Evolutionary conservation across 2,888 invertebrate genomes (phyloP).

Genomic region (Hirudinaria manillensis): DNA sequence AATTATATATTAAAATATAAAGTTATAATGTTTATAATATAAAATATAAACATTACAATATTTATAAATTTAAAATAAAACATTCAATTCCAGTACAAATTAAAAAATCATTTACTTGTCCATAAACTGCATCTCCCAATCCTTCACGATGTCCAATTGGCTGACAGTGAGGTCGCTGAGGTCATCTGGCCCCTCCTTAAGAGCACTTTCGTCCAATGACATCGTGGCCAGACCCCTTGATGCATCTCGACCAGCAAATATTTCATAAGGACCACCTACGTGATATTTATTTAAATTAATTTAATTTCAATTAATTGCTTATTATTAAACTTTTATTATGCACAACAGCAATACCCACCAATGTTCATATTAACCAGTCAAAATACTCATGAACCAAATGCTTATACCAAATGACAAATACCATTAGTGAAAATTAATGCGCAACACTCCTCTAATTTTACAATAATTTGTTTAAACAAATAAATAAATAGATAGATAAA

Average conservation of each 20-base stretch:
- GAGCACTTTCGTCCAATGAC: conserved; percentile 65
- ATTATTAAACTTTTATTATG: not conserved
- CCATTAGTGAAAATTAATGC: too few species aligned
- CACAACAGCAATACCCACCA: not conserved
- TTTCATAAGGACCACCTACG: conserved; percentile 83
- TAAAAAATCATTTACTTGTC: conserved; percentile 13
- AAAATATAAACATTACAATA: too few species aligned
- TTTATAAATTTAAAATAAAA: not conserved
- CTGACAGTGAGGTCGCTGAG: conserved; percentile 82
- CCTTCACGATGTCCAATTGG: conserved; percentile 89
- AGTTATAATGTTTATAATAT: too few species aligned
- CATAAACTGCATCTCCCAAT: conserved; percentile 93
- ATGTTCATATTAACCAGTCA: too few species aligned
- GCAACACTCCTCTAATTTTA: too few species aligned
- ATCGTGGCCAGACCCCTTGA: conserved; percentile 90
- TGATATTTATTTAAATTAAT: not conserved
- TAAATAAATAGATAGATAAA: too few species aligned
- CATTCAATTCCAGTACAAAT: too few species aligned
- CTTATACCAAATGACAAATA: not conserved
- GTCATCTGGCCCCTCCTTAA: conserved; percentile 79
- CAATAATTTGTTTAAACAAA: too few species aligned
- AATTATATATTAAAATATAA: too few species aligned
- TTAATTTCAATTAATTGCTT: not conserved
- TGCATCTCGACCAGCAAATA: conserved; percentile 90
- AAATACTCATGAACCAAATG: too few species aligned